Evolutionary conservation across 2,888 invertebrate genomes (phyloP).

Genomic region (Sabatieria punctata): DNA sequence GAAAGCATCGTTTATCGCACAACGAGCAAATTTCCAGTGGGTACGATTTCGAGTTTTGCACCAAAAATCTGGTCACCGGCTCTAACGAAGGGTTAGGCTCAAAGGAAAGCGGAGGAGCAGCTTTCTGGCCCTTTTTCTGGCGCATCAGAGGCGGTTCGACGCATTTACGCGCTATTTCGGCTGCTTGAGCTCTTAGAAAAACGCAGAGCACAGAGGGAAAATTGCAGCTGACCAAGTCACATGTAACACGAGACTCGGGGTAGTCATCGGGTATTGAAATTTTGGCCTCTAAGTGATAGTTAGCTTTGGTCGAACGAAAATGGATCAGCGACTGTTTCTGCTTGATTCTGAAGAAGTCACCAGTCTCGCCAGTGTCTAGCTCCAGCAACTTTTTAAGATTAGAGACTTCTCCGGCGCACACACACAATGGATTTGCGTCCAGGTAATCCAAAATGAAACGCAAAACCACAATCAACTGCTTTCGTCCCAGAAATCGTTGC

Average conservation of each 20-base stretch:
- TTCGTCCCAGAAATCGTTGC: constrained; percentile 40
- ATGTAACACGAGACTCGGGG: constrained; percentile 40
- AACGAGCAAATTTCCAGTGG: constrained; percentile 45
- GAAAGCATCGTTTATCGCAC: constrained; percentile 46
- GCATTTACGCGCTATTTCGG: constrained; percentile 50
- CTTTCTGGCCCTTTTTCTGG: neutral
- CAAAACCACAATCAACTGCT: constrained; percentile 42
- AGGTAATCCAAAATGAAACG: constrained; percentile 48
- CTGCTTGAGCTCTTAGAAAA: constrained; percentile 48
- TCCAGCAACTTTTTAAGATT: constrained; percentile 42
- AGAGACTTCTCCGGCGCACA: constrained; percentile 53
- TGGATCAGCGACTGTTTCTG: constrained; percentile 48
- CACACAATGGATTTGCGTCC: constrained; percentile 51
- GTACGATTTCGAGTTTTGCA: constrained; percentile 40
- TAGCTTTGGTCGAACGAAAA: constrained; percentile 42
- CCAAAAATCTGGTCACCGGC: constrained; percentile 32
- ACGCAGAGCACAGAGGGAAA: constrained; percentile 46
- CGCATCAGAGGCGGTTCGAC: constrained; percentile 44
- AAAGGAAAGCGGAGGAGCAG: neutral
- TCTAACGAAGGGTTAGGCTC: neutral
- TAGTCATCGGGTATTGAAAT: constrained; percentile 48
- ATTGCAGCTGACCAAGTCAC: constrained; percentile 46
- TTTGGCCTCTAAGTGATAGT: constrained; percentile 46
- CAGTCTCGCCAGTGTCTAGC: constrained; percentile 19
- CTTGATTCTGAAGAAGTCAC: constrained; percentile 47